Percentiles rank a stretch among this genome's conserved stretches.
These are phyloP conservation scores for Perca flavescens DNA, from an alignment of 2,113 vertebrate genomes.

Conservation along the genomic window DNA sequence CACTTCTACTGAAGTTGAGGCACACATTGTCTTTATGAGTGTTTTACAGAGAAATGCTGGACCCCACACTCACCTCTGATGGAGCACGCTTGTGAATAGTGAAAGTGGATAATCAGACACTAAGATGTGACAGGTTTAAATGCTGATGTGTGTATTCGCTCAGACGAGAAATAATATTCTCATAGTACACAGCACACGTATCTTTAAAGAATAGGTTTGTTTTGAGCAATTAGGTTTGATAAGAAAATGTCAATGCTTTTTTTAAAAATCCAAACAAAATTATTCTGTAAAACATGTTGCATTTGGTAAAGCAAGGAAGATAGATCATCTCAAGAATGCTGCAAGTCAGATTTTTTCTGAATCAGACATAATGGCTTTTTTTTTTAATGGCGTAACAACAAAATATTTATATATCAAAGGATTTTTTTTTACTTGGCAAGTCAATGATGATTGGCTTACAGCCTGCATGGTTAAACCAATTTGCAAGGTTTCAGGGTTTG, in stretches of 20 bases:
- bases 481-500: slow-evolving; percentile 1
- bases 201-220: slow-evolving; percentile 42
- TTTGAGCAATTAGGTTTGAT: slow-evolving; percentile 39
- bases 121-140: slow-evolving; percentile 41
- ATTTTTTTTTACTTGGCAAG: background rate
- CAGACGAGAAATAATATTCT: slow-evolving; percentile 30
- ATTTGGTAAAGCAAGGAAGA: slow-evolving; percentile 6
- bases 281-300: slow-evolving; percentile 3
- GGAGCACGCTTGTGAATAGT: slow-evolving; percentile 39
- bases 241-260: slow-evolving; percentile 18
- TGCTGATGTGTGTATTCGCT: slow-evolving; percentile 36
- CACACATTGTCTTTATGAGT: slow-evolving; percentile 16
- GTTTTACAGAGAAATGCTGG: slow-evolving; percentile 37
- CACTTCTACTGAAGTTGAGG: slow-evolving; percentile 36
- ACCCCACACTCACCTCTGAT: slow-evolving; percentile 22
- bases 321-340: background rate
- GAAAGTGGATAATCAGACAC: slow-evolving; percentile 46
- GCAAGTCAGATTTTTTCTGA: background rate
- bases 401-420: slow-evolving; percentile 14
- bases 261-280: slow-evolving; percentile 35
- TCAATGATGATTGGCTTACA: background rate
- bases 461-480: background rate
- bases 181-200: slow-evolving; percentile 31
- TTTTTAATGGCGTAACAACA: background rate
- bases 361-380: background rate